These are phyloP conservation scores for Nerophis lumbriciformis DNA, from an alignment of 2,113 vertebrate species.

Conservation along the genomic window DNA sequence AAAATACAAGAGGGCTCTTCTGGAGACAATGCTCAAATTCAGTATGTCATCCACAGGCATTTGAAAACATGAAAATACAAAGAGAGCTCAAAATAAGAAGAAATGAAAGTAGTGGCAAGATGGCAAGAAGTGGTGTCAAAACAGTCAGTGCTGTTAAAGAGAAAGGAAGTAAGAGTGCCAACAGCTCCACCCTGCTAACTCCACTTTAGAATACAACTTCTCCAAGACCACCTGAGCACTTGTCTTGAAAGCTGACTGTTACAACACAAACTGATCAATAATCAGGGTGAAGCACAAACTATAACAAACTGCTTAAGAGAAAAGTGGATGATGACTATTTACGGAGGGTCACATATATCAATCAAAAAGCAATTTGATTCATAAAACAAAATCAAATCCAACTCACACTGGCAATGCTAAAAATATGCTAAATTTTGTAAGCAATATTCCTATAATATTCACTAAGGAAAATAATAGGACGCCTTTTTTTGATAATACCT, in stretches of 20 bases:
- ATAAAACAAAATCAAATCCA: not conserved
- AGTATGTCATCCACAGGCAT: not conserved
- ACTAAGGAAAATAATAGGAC: not conserved
- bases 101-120: slow-evolving; percentile 49
- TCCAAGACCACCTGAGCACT: slow-evolving; percentile 5
- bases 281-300: not conserved
- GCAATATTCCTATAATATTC: not conserved
- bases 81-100: slow-evolving; percentile 40
- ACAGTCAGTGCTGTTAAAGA: slow-evolving; percentile 42
- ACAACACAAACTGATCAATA: not conserved
- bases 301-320: not conserved
- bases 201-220: not conserved
- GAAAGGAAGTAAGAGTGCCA: slow-evolving; percentile 46
- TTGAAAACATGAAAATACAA: slow-evolving; percentile 18
- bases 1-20: no score
- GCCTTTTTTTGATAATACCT: no score
- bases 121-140: slow-evolving; percentile 39
- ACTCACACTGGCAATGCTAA: not conserved
- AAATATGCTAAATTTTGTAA: not conserved
- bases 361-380: not conserved
- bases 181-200: slow-evolving; percentile 1
- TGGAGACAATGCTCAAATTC: no score
- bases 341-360: not conserved
- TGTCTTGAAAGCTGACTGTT: not conserved
- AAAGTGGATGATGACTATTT: not conserved